Base-by-base conservation (phyloP, 2,888 invertebrate species). In the Plutella xylostella region DNA sequence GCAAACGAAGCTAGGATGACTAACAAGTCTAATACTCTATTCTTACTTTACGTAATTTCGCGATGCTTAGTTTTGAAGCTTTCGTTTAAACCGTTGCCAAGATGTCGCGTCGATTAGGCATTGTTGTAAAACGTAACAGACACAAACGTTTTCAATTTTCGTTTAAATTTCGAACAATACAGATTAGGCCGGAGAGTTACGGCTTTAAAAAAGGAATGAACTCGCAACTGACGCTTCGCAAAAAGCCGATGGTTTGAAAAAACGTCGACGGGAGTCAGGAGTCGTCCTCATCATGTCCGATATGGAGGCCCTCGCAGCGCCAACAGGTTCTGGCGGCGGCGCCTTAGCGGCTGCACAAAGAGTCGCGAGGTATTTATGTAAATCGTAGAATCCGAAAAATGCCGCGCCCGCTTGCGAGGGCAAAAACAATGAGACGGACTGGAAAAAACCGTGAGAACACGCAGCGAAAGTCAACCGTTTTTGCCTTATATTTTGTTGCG, bases 311-410 rank as follows among this genome's bases (percentile, higher is more conserved):
- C 37, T 17, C 58, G 54, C n/a, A 12, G 52, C 52, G 54, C 55
- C 38, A 42, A 31, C 42, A 30, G n/a, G 46, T 41, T 42, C 60
- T 59, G 52, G 63, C 60, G 55, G 69, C 77, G 78, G 79, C 76
- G 77, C 78, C 79, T 71, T 69, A 67, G 72, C 72, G 70, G 75
- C 75, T 74, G 68, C 66, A 78, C 77, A 78, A 78, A 78, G 77
- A 66, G 61, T 37, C 18, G 61, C 56, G 53, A 55, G 71, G 77
- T 60, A 79, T 80, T 79, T 82, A 82, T 80, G 82, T 78, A 82
- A 82, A 82, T 80, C 67, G 60, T 63, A 65, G 70, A 72, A 79
- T 79, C 75, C 78, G 77, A 69, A 79, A 78, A 77, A 76, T 77
- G 68, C 72, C 68, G 55, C 42, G 63, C 62, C 58, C 61, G 58